Base-by-base conservation (phyloP, 2,797 vertebrate genomes). In the Threskiornis aethiopicus region DNA sequence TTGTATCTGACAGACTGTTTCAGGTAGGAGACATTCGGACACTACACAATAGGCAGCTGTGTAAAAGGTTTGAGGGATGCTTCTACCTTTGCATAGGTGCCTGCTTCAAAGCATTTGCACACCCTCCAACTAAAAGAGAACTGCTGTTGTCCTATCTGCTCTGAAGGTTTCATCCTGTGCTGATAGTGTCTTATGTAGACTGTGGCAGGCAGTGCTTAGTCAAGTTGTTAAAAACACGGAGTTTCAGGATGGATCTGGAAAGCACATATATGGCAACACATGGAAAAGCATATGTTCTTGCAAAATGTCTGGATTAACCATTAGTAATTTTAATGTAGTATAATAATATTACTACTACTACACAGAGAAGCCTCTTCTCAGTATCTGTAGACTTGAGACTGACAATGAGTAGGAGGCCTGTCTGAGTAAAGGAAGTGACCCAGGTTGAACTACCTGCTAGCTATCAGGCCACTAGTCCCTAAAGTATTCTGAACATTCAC, bases 111-210 rank as follows among this genome's bases (percentile, higher is more conserved):
- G 18, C 1, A 1, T 41, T 17, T 41, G 35, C 73, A 41, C 12
- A 35, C 2, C 1, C 2, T 66, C 3, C n/a, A 83, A 24, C 4
- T 19, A 24, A 35, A 80, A 24, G 5, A 70, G 0, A 13, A 14
- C 10, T n/a, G 25, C 73, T 65, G 5, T 42, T 31, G 31, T 59
- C 29, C 33, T n/a, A 16, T 18, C 10, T 57, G 3, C 15, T 86
- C 10, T 47, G 29, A 61, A 67, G 6, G 6, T n/a, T 86, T 70
- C 41, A 13, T 11, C 22, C 16, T 35, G 2, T 25, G 5, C 5
- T 49, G 21, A 17, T 9, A 24, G 17, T 16, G 0, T 31, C 21
- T 41, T 83, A 19, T 10, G 13, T 13, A 37, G 44, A n/a, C 13
- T 52, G 8, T 39, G 13, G 6, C 25, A 73, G 25, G 18, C 16